Evolutionary conservation across 2,797 vertebrate genomes (phyloP), one percentile per base, ranked within the genome.

Genomic region (Helostoma temminkii): DNA sequence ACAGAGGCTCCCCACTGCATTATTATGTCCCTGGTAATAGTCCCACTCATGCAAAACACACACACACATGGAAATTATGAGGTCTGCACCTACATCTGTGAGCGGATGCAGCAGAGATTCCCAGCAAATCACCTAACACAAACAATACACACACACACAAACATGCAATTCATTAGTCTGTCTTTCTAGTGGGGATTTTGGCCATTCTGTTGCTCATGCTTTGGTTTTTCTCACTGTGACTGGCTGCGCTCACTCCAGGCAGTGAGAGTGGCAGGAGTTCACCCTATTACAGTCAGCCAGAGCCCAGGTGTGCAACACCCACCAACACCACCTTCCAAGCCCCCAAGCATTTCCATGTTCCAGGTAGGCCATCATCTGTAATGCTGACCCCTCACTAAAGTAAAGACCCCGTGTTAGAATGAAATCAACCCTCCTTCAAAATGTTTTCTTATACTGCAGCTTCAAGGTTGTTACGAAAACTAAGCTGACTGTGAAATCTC

Each of bases 291-390:
- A 96, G 93, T 95, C 96, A 96, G 89, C 95, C 95, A 94, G 95
- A 97, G 90, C 93, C 96, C 93, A 94, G 94, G 91, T 94, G 95
- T 90, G 93, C 94, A 84, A 96, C 94, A 88, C 95, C 96, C 75
- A 95, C 95, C 83, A 69, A 76, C 93, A 64, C 63, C 92, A 93
- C 92, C 92, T 95, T 93, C 91, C 96, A 96, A 92, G 94, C 93
- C 52, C 96, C 97, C 92, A 97, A 94, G 93, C 97, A 98, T 95
- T 98, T 98, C 93, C 97, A 98, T 94, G 93, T 98, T 90, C 97
- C 97, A 98, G 97, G 97, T 98, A 98, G 94, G 96, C 73, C 2
- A 11, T 53, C 45, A 66, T 71, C 32, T 6, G 2, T 36, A 19
- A 28, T 14, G 18, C 66, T 56, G 34, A 71, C 65, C 47, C 56